Evolutionary conservation across 2,113 vertebrate species (phyloP).

Genomic region (Colinus virginianus): DNA sequence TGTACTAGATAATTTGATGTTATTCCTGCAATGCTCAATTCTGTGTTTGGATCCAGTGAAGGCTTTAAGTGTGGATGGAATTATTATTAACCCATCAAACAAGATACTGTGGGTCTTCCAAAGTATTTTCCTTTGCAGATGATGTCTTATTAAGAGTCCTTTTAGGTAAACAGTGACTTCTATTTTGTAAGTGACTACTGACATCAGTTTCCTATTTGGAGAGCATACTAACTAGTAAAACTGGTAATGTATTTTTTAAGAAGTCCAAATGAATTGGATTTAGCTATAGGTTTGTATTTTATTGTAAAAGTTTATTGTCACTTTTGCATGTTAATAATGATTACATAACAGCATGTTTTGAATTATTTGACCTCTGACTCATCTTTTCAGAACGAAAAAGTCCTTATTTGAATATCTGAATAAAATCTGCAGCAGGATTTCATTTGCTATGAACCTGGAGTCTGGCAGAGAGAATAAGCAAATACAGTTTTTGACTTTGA

Average conservation of each 20-base stretch:
- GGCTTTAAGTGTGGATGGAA: background rate
- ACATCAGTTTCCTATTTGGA: background rate
- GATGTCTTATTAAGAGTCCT: background rate
- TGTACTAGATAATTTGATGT: background rate
- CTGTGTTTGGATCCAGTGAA: background rate
- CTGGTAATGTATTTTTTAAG: background rate
- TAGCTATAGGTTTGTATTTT: background rate
- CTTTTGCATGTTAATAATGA: background rate
- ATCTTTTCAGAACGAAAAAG: background rate
- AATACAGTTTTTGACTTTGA: constrained; percentile 9
- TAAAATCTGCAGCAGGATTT: background rate
- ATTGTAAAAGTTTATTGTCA: background rate
- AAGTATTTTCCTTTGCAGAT: background rate
- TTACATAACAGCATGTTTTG: background rate
- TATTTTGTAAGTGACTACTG: background rate
- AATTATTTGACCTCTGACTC: background rate
- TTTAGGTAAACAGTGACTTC: background rate
- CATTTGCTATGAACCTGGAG: constrained; percentile 17
- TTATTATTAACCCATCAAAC: background rate
- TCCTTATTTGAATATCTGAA: constrained; percentile 18
- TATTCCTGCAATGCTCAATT: background rate
- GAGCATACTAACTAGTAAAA: background rate
- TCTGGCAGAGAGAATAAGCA: background rate
- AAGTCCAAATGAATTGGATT: background rate
- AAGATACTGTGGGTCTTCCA: background rate